A percentile compares a stretch with the other conserved stretches of the same genome.
Evolutionary conservation across 2,797 vertebrate genomes (phyloP).

Genomic region (Bradypodion pumilum): DNA sequence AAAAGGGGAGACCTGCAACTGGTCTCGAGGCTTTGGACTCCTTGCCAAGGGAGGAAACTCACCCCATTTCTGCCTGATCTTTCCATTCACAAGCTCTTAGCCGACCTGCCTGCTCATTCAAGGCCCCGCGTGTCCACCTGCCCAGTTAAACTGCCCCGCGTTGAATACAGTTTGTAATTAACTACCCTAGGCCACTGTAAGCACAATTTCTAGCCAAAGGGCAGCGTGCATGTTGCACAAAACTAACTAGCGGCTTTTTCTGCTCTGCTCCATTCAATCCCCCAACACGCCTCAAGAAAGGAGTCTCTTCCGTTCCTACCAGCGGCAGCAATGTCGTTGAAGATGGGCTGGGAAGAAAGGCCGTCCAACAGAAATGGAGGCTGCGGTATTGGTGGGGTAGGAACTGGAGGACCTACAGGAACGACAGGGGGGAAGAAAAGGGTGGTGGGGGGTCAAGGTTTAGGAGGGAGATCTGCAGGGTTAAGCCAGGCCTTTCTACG

Average conservation of each 20-base stretch:
- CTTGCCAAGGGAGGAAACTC: neutral
- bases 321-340: constrained; percentile 93
- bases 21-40: neutral
- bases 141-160: no score
- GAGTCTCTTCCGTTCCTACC: constrained; percentile 74
- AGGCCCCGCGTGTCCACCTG: no score
- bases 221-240: neutral
- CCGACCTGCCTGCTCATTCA: neutral
- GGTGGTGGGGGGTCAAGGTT: neutral
- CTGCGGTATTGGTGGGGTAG: constrained; percentile 84
- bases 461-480: no score
- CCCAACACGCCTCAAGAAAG: neutral
- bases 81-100: neutral
- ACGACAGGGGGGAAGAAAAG: constrained; percentile 45
- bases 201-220: neutral
- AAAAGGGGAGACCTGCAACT: no score
- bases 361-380: constrained; percentile 93
- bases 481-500: no score
- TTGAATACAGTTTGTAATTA: no score
- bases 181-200: constrained; percentile 2
- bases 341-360: constrained; percentile 89
- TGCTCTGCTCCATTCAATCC: neutral
- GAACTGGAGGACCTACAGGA: constrained; percentile 82
- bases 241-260: no score
- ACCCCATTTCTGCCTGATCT: no score